Percentiles rank a stretch among this genome's conserved stretches.
Conservation (phyloP, 2,888 invertebrate species). For the Oscheius sp. region DNA sequence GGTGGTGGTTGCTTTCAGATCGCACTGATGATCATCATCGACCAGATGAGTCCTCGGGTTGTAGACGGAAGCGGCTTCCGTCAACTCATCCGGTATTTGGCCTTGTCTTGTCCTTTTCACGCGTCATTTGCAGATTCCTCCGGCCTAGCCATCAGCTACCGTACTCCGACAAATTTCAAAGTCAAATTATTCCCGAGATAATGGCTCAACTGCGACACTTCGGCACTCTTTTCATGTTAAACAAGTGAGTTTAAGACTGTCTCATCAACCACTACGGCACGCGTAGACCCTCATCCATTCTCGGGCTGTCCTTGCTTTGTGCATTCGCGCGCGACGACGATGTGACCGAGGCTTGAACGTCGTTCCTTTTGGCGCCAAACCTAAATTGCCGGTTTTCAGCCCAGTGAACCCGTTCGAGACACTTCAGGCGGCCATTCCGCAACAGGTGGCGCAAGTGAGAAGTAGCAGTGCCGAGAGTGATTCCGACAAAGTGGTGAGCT, state of each 20-base stretch:
- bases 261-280: slow-evolving; percentile 15
- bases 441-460: background rate
- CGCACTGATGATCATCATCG: slow-evolving; percentile 58
- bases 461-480: slow-evolving; percentile 12
- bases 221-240: slow-evolving; percentile 28
- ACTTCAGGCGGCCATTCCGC: slow-evolving; percentile 3
- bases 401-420: slow-evolving; percentile 25
- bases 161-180: slow-evolving; percentile 44
- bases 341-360: slow-evolving; percentile 17
- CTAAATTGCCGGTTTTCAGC: slow-evolving; percentile 22
- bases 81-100: slow-evolving; percentile 37
- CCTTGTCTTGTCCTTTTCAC: background rate
- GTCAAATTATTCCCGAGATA: slow-evolving; percentile 41
- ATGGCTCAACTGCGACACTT: slow-evolving; percentile 29
- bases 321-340: background rate
- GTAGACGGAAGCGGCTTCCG: slow-evolving; percentile 59
- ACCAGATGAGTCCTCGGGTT: slow-evolving; percentile 52
- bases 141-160: slow-evolving; percentile 52
- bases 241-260: slow-evolving; percentile 29
- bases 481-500: background rate
- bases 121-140: slow-evolving; percentile 49
- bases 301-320: slow-evolving; percentile 24
- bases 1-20: slow-evolving; percentile 41
- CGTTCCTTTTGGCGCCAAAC: slow-evolving; percentile 27
- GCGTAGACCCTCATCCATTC: slow-evolving; percentile 20